Evolutionary conservation across 2,888 invertebrate species (phyloP).

Genomic region (Caenorhabditis macrosperma): DNA sequence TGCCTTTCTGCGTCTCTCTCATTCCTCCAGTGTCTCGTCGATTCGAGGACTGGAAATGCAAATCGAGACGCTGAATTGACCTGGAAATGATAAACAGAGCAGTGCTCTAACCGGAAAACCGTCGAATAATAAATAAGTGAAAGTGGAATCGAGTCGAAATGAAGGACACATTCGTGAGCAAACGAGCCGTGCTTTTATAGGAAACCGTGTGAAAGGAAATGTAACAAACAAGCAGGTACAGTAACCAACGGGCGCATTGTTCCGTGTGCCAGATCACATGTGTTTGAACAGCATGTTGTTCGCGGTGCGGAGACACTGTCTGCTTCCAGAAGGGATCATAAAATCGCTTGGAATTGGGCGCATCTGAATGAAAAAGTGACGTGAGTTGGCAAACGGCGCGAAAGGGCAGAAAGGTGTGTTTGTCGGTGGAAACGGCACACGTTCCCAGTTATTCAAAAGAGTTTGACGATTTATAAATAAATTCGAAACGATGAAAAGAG

Average conservation of each 20-base stretch:
- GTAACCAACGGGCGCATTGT: conserved; percentile 47
- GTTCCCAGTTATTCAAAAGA: conserved; percentile 1
- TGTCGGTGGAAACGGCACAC: neutral
- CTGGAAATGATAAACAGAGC: conserved; percentile 8
- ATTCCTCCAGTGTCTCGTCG: conserved; percentile 1
- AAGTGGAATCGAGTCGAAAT: conserved; percentile 23
- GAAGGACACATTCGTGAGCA: conserved; percentile 47
- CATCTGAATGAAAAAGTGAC: conserved; percentile 23
- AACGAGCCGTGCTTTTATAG: conserved; percentile 43
- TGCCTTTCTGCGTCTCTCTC: conserved; percentile 20
- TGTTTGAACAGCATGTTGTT: conserved; percentile 57
- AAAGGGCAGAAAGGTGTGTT: conserved; percentile 18
- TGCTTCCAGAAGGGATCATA: conserved; percentile 43
- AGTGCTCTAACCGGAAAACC: conserved; percentile 14
- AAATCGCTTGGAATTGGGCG: conserved; percentile 52
- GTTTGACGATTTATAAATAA: neutral
- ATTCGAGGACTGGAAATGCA: conserved; percentile 23
- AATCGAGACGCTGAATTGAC: conserved; percentile 17
- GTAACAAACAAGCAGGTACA: conserved; percentile 55
- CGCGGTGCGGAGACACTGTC: conserved; percentile 34
- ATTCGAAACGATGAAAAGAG: neutral
- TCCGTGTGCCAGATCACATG: neutral
- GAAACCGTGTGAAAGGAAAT: conserved; percentile 38
- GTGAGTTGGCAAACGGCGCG: conserved; percentile 30
- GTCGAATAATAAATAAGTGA: conserved; percentile 13